These are phyloP conservation scores for Planococcus citri DNA, from an alignment of 1,140 invertebrate genomes.

Conservation along the genomic window DNA sequence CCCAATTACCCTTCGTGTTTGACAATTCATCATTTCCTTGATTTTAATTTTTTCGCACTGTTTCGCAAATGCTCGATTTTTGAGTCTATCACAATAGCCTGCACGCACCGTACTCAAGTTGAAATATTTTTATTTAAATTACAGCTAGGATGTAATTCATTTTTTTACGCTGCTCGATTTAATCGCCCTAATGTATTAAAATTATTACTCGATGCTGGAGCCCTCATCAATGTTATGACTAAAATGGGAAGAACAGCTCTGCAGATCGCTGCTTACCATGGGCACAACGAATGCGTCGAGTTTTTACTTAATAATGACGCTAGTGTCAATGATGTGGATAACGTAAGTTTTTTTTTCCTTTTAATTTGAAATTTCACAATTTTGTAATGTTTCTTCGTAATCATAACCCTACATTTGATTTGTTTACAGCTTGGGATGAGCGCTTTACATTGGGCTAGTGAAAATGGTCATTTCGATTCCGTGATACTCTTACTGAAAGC, in stretches of 20 bases:
- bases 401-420: conserved; percentile 17
- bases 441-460: conserved; percentile 86
- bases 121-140: not conserved
- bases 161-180: conserved; percentile 73
- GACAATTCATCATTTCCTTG: too few relatives aligned
- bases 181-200: conserved; percentile 71
- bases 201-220: conserved; percentile 67
- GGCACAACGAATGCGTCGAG: conserved; percentile 62
- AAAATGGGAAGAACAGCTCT: conserved; percentile 86
- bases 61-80: too few relatives aligned
- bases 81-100: too few relatives aligned
- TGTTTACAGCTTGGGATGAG: conserved; percentile 91
- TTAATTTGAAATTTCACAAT: not conserved
- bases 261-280: conserved; percentile 75
- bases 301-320: conserved; percentile 64
- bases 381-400: conserved; percentile 16
- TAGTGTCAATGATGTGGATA: conserved; percentile 66
- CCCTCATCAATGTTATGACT: conserved; percentile 70
- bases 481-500: conserved; percentile 55
- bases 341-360: conserved; percentile 44
- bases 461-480: conserved; percentile 59
- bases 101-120: too few relatives aligned
- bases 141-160: conserved; percentile 58
- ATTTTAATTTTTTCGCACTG: too few relatives aligned
- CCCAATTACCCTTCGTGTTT: too few relatives aligned